Evolutionary conservation across 2,888 invertebrate genomes (phyloP).

Genomic region (Itoplectis maculator): DNA sequence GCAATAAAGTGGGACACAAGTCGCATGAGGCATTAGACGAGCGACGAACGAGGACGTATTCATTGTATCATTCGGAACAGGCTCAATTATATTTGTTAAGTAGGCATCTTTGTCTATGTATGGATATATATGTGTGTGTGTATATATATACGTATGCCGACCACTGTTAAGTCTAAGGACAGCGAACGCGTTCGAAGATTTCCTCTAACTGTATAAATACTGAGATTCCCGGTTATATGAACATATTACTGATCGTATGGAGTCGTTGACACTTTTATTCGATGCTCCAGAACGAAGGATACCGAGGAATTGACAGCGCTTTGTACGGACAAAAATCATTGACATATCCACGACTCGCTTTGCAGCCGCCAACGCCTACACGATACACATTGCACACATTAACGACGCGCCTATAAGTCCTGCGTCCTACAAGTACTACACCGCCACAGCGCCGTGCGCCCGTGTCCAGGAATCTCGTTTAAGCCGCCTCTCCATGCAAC

Average conservation of each 20-base stretch:
- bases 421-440: slow-evolving; percentile 56
- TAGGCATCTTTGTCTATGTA: slow-evolving; percentile 27
- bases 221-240: not conserved
- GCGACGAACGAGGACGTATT: not conserved
- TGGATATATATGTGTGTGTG: slow-evolving; percentile 6
- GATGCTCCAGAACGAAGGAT: not conserved
- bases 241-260: not conserved
- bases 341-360: slow-evolving; percentile 69
- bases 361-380: slow-evolving; percentile 82
- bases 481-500: not conserved
- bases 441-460: slow-evolving; percentile 40
- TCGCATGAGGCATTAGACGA: slow-evolving; percentile 5
- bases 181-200: slow-evolving; percentile 41
- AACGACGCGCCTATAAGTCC: slow-evolving; percentile 65
- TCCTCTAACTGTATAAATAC: slow-evolving; percentile 20
- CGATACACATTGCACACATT: slow-evolving; percentile 82
- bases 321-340: slow-evolving; percentile 61
- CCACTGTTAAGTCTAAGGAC: slow-evolving; percentile 48
- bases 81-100: slow-evolving; percentile 7
- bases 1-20: slow-evolving; percentile 7
- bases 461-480: slow-evolving; percentile 38
- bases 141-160: slow-evolving; percentile 21
- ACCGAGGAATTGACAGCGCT: slow-evolving; percentile 26
- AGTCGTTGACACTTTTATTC: slow-evolving; percentile 5
- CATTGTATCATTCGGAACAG: slow-evolving; percentile 20